Evolutionary conservation across 2,797 vertebrate genomes (phyloP), one percentile per base, ranked within the genome.

Genomic region (Petrocephalus sullivani): DNA sequence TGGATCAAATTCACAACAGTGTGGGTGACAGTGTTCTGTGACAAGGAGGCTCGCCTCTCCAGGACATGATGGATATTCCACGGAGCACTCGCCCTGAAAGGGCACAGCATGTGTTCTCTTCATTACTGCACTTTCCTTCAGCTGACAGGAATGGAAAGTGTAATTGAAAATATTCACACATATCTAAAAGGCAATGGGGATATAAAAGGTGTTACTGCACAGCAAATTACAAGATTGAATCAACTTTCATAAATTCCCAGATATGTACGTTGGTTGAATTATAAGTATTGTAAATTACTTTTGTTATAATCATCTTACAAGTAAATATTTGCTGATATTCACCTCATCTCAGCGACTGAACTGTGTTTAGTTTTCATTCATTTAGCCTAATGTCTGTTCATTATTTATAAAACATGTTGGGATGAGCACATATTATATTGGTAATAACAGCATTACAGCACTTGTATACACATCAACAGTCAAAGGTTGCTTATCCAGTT

Each of bases 1-100:
- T 93, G 92, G 57, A 94, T 94, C 92, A 95, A 87, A 91, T 89
- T 85, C 89, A 90, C 89, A 81, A 91, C 85, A 33, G 90, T 88
- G 87, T 91, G 87, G 89, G 84, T 92, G 92, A 90, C 88, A 88
- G 53, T 87, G 89, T 87, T 90, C 92, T 89, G 89, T 7, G 86
- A 88, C 78, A 49, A 90, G 90, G 90, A 89, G 87, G 89, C 90
- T 89, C 87, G 71, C 89, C 88, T 67, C 92, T 89, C 89, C 89
- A 87, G 5, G 16, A 85, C 87, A 87, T 88, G 92, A 92, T 89
- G 89, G 89, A 87, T 90, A 89, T 87, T 85, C 67, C 78, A 83
- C 61, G 61, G 88, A 88, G 87, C 49, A 71, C 71, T 88, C 61
- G 58, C 46, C 58, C 85, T 46, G 51, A 51, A 37, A 71, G 67